Percentiles rank a stretch among this genome's conserved stretches.
These are phyloP conservation scores for Cryptoblepharus egeriae DNA, from an alignment of 2,797 vertebrate genomes.

Conservation along the genomic window DNA sequence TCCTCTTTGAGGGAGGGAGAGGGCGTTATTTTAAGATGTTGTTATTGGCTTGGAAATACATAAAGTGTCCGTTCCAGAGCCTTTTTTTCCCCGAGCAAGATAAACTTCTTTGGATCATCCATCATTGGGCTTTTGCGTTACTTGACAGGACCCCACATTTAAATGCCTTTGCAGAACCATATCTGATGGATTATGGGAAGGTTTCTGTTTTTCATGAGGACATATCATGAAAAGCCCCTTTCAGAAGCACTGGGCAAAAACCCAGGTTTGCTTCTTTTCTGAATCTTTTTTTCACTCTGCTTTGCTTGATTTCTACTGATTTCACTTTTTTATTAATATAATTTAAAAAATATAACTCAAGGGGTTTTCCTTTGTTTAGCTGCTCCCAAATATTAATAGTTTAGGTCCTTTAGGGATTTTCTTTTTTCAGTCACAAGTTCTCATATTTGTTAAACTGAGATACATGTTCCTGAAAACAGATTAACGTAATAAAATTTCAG, in stretches of 20 bases:
- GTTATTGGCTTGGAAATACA: slow-evolving; percentile 88
- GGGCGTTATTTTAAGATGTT: slow-evolving; percentile 95
- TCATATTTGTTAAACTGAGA: background rate
- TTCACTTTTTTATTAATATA: background rate
- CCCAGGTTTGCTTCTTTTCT: slow-evolving; percentile 71
- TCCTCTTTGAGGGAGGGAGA: slow-evolving; percentile 76
- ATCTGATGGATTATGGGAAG: slow-evolving; percentile 75
- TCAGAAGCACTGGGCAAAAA: slow-evolving; percentile 75
- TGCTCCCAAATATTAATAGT: slow-evolving; percentile 47
- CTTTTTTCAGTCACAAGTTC: background rate
- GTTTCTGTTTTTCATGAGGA: slow-evolving; percentile 68
- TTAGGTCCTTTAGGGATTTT: slow-evolving; percentile 50
- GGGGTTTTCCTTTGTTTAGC: slow-evolving; percentile 7
- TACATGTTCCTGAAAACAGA: slow-evolving; percentile 60
- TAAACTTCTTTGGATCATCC: slow-evolving; percentile 77
- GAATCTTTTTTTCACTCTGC: background rate
- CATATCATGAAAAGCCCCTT: slow-evolving; percentile 76
- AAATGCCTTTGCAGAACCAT: slow-evolving; percentile 76
- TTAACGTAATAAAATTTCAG: slow-evolving; percentile 67
- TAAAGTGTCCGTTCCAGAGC: slow-evolving; percentile 90
- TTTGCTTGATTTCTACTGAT: slow-evolving; percentile 12
- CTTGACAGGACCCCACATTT: slow-evolving; percentile 79
- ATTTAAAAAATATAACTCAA: background rate
- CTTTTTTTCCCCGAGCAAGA: slow-evolving; percentile 90
- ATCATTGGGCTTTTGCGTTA: slow-evolving; percentile 75